These are phyloP conservation scores for Podiceps cristatus DNA, from an alignment of 2,113 vertebrate genomes.

Conservation along the genomic window DNA sequence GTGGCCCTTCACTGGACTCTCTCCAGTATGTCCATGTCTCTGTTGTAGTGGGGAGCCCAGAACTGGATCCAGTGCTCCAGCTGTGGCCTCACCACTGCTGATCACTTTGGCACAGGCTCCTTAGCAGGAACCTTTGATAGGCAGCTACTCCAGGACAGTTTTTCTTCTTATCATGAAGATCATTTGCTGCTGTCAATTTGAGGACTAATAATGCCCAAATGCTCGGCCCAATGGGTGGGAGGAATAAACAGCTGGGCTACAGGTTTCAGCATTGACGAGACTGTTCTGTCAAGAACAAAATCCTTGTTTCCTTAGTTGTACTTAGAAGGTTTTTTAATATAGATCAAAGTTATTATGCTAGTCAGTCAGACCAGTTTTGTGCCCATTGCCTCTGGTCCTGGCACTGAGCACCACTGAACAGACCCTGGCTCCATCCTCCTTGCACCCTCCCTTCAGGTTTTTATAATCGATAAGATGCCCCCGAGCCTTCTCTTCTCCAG, in stretches of 20 bases:
- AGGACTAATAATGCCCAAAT: neutral
- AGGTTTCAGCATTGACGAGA: neutral
- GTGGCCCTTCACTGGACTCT: neutral
- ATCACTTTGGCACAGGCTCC: neutral
- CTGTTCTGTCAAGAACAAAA: neutral
- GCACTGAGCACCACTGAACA: neutral
- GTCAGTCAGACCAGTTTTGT: no score
- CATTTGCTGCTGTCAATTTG: neutral
- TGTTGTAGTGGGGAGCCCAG: neutral
- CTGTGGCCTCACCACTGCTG: neutral
- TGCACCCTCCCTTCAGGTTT: neutral
- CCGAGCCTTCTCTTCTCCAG: neutral
- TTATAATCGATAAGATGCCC: neutral
- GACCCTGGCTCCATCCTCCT: rapidly evolving
- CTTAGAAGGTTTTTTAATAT: neutral
- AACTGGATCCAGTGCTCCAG: neutral
- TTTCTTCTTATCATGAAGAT: neutral
- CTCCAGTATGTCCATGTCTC: neutral
- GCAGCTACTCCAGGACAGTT: neutral
- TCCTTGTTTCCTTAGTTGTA: neutral
- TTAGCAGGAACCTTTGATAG: neutral
- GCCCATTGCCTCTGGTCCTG: neutral
- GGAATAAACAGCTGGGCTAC: neutral
- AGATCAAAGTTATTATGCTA: neutral
- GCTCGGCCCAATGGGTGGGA: neutral